These are phyloP conservation scores for Fabriciana adippe DNA, from an alignment of 2,888 invertebrate species.

Conservation along the genomic window DNA sequence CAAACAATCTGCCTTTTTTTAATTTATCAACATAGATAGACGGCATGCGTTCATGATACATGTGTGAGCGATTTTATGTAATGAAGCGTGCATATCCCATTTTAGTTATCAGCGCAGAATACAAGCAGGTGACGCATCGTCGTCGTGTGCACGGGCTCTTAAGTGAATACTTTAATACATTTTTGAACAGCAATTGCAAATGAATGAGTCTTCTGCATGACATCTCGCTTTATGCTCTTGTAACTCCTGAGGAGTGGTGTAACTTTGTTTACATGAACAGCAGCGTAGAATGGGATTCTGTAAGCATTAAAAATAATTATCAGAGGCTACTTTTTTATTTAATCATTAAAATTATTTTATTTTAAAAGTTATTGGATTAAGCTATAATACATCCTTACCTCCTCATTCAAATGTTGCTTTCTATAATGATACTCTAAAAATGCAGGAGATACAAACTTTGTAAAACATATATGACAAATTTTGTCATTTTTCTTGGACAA, in stretches of 20 bases:
- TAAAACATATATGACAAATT: conserved; percentile 11
- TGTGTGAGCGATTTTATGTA: no score
- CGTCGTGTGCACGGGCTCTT: no score
- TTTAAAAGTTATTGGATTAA: background rate
- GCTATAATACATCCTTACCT: conserved; percentile 1
- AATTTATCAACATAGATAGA: no score
- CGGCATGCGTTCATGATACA: no score
- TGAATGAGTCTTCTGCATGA: background rate
- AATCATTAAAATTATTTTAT: background rate
- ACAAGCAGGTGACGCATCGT: no score
- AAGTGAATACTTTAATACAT: background rate
- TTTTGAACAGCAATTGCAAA: conserved; percentile 4
- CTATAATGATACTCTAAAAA: conserved; percentile 14
- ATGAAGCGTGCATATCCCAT: no score
- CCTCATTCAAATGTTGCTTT: conserved; percentile 1
- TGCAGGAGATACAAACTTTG: conserved; percentile 2
- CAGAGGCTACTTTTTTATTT: no score
- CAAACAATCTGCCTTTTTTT: no score
- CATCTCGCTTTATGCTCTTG: background rate
- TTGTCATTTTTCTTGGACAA: conserved; percentile 14
- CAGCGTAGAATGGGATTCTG: conserved; percentile 10
- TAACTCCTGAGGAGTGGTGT: conserved; percentile 4
- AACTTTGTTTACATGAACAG: conserved; percentile 2
- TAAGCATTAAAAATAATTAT: background rate
- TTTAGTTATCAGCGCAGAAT: no score